These are phyloP conservation scores for Rhineura floridana DNA, from an alignment of 2,113 vertebrate species.

Conservation along the genomic window DNA sequence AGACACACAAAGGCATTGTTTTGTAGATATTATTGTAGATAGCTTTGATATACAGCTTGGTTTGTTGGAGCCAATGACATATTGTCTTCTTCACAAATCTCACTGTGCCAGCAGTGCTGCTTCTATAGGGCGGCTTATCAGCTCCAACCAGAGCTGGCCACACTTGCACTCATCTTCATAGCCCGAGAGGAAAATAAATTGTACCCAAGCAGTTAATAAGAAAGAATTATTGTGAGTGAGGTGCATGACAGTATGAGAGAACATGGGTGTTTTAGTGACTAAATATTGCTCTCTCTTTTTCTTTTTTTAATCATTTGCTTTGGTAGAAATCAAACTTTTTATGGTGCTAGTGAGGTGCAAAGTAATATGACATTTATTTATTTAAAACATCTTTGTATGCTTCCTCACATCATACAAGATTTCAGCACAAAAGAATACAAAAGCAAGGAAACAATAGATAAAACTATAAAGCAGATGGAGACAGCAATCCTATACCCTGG, in stretches of 20 bases:
- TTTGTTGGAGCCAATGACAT: conserved; percentile 83
- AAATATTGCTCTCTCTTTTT: conserved; percentile 63
- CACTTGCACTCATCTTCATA: conserved; percentile 83
- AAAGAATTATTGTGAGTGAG: conserved; percentile 90
- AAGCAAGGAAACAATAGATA: not conserved
- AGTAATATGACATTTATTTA: conserved; percentile 42
- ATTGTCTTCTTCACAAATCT: conserved; percentile 93
- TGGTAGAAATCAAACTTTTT: conserved; percentile 66
- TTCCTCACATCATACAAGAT: not conserved
- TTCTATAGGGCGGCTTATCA: conserved; percentile 89
- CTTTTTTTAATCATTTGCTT: conserved; percentile 29
- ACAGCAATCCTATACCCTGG: no score
- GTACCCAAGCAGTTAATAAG: conserved; percentile 94
- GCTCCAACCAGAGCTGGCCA: conserved; percentile 87
- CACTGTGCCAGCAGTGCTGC: conserved; percentile 83
- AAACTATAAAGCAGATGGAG: not conserved
- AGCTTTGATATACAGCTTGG: conserved; percentile 79
- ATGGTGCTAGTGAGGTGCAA: conserved; percentile 52
- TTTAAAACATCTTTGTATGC: not conserved
- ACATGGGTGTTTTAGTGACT: conserved; percentile 73
- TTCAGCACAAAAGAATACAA: not conserved
- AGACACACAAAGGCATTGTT: conserved; percentile 77
- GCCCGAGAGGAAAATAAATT: conserved; percentile 98
- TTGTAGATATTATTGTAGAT: conserved; percentile 82
- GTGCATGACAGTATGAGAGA: conserved; percentile 84